Percentiles rank a stretch among this genome's conserved stretches.
phyloP scores from a whole-genome alignment of 1,140 invertebrate species.

The Magallana gigas region DNA sequence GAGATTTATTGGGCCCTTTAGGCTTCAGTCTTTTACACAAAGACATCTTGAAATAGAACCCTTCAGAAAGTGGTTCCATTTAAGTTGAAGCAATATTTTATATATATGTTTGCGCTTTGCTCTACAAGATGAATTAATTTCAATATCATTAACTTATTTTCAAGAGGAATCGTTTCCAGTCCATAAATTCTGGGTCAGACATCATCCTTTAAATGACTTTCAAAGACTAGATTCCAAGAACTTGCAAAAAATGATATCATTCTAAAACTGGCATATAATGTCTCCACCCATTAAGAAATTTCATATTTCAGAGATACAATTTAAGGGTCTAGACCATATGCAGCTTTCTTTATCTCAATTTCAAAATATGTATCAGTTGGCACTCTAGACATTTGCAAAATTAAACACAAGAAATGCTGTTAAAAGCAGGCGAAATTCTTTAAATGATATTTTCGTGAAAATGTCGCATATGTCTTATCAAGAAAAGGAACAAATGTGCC shows the following conservation, averaged over 20 bases:
- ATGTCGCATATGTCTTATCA: neutral
- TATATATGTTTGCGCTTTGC: neutral
- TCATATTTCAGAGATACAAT: neutral
- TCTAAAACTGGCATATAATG: neutral
- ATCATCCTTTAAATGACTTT: slow-evolving; percentile 2
- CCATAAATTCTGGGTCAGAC: neutral
- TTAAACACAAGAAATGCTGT: neutral
- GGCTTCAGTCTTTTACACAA: neutral
- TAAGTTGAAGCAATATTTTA: neutral
- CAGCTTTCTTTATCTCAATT: neutral
- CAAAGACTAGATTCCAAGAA: neutral
- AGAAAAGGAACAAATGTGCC: neutral
- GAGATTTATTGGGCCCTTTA: neutral
- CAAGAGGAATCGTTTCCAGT: neutral
- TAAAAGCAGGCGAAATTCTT: neutral
- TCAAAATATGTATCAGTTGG: neutral
- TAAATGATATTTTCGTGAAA: neutral
- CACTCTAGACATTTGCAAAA: neutral
- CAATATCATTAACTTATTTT: slow-evolving; percentile 29
- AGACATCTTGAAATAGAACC: neutral
- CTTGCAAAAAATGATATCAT: neutral
- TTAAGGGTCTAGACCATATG: neutral
- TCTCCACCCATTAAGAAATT: slow-evolving; percentile 15
- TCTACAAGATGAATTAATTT: neutral
- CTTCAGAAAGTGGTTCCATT: neutral